Conservation (phyloP, 1,140 invertebrate genomes). For the Bombus waltoni region DNA sequence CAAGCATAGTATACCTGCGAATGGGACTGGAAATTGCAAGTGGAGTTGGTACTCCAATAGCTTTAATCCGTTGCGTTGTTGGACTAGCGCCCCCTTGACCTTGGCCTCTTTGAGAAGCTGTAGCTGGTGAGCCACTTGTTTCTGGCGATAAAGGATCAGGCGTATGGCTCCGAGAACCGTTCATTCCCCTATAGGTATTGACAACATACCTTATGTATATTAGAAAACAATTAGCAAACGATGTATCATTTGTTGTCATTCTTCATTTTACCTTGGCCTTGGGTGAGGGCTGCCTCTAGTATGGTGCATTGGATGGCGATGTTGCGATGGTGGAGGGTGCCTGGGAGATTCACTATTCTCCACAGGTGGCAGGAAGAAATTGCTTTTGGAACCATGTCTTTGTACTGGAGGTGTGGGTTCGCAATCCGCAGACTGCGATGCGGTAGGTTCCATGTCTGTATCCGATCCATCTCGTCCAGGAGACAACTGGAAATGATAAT, state of each 20-base stretch:
- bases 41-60: conserved; percentile 93
- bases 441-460: conserved; percentile 92
- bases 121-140: conserved; percentile 79
- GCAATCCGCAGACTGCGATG: conserved; percentile 95
- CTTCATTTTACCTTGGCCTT: conserved; percentile 84
- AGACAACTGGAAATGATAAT: conserved; percentile 85
- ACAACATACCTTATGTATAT: conserved; percentile 46
- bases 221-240: conserved; percentile 24
- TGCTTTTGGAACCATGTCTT: conserved; percentile 94
- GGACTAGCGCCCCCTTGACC: conserved; percentile 86
- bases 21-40: conserved; percentile 93
- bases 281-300: conserved; percentile 90
- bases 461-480: conserved; percentile 90
- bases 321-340: conserved; percentile 83
- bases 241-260: not conserved
- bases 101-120: conserved; percentile 82
- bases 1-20: conserved; percentile 85
- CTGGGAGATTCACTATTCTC: conserved; percentile 86
- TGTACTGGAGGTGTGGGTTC: conserved; percentile 95
- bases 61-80: conserved; percentile 95
- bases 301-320: conserved; percentile 84
- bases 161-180: conserved; percentile 87
- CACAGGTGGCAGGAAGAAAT: conserved; percentile 92
- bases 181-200: conserved; percentile 82
- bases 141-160: conserved; percentile 87